These are phyloP conservation scores for Tetramorium simillimum DNA, from an alignment of 1,140 invertebrate species.

Conservation along the genomic window DNA sequence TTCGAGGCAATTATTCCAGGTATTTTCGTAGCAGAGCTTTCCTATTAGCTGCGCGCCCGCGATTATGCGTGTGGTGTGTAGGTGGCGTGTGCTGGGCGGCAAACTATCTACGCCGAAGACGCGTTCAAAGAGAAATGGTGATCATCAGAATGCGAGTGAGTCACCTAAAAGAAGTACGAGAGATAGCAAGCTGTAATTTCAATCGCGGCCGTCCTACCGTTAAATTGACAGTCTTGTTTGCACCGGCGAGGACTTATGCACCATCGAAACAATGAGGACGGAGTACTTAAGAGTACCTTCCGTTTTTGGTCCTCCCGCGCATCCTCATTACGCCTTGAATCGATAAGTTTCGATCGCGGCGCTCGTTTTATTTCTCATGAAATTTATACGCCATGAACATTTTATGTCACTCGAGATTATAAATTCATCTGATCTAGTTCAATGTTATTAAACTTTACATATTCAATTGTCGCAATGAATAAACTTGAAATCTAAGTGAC, in stretches of 20 bases:
- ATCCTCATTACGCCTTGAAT: slow-evolving; percentile 39
- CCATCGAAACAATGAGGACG: slow-evolving; percentile 65
- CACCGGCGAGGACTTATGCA: slow-evolving; percentile 62
- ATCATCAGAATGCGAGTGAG: slow-evolving; percentile 4
- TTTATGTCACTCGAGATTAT: background rate
- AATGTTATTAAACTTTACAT: background rate
- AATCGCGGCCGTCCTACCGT: slow-evolving; percentile 37
- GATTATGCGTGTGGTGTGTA: slow-evolving; percentile 60
- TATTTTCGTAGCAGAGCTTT: slow-evolving; percentile 78
- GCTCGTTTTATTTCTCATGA: background rate
- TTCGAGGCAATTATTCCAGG: slow-evolving; percentile 77
- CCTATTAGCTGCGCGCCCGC: slow-evolving; percentile 71
- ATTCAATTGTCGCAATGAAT: background rate
- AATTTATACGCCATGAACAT: slow-evolving; percentile 11
- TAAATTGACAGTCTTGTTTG: slow-evolving; percentile 67
- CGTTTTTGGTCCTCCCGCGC: slow-evolving; percentile 61
- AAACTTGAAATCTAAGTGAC: background rate
- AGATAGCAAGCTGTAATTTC: slow-evolving; percentile 65
- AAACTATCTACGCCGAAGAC: slow-evolving; percentile 17
- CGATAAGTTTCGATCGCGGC: slow-evolving; percentile 16
- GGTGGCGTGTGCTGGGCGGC: slow-evolving; percentile 30
- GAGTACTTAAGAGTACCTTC: slow-evolving; percentile 42
- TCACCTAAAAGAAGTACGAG: slow-evolving; percentile 10
- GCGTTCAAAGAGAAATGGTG: background rate
- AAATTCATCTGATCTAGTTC: background rate